Percentiles rank a stretch among this genome's conserved stretches.
These are phyloP conservation scores for Maccullochella peelii DNA, from an alignment of 2,113 vertebrate genomes.

Conservation along the genomic window DNA sequence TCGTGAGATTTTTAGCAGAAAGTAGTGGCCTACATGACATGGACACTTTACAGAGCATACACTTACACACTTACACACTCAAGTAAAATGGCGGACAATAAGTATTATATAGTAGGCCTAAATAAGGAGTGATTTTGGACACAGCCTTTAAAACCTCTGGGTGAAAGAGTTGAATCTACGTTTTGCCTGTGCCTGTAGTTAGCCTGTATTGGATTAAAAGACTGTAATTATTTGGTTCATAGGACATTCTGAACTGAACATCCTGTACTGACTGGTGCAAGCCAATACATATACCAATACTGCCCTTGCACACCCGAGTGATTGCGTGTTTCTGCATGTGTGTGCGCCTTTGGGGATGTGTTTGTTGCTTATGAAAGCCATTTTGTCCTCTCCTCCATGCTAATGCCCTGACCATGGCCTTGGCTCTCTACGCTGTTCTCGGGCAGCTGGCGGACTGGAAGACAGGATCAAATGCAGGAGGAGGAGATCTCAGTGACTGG, in stretches of 20 bases:
- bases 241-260: not conserved
- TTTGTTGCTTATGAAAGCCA: slow-evolving; percentile 60
- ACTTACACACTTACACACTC: not conserved
- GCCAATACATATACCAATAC: not conserved
- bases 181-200: not conserved
- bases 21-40: not conserved
- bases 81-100: not conserved
- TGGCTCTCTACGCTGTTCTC: slow-evolving; percentile 35
- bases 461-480: slow-evolving; percentile 77
- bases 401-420: slow-evolving; percentile 67
- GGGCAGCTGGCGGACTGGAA: slow-evolving; percentile 61
- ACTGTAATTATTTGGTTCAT: not conserved
- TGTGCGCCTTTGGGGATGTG: slow-evolving; percentile 8
- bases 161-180: not conserved
- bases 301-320: not conserved
- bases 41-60: not conserved
- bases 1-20: not conserved
- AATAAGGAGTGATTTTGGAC: not conserved
- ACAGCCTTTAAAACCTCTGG: not conserved
- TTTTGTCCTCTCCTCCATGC: slow-evolving; percentile 63
- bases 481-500: slow-evolving; percentile 75
- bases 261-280: not conserved
- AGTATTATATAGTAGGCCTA: not conserved
- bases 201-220: not conserved
- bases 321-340: slow-evolving; percentile 31